Evolutionary conservation across 2,113 vertebrate genomes (phyloP).

Genomic region (Struthio camelus): DNA sequence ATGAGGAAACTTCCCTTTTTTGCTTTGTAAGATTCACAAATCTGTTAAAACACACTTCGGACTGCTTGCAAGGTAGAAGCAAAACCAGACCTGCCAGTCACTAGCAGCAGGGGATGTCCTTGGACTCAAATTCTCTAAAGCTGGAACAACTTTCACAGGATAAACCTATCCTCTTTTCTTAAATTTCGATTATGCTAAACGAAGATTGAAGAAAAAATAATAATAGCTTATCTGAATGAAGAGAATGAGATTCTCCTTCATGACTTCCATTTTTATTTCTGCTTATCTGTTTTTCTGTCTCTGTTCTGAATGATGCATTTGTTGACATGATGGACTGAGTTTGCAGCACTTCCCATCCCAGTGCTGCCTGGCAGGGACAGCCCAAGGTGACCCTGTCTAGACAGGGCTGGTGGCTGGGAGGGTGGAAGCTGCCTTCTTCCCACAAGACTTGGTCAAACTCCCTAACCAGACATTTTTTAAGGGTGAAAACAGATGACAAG

Average conservation of each 20-base stretch:
- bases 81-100: background rate
- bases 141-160: background rate
- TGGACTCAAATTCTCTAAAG: background rate
- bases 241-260: background rate
- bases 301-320: background rate
- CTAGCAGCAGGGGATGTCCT: background rate
- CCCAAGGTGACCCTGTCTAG: slow-evolving; percentile 17
- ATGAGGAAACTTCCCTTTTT: background rate
- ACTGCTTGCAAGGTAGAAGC: background rate
- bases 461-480: slow-evolving; percentile 6
- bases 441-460: background rate
- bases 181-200: background rate
- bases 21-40: background rate
- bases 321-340: background rate
- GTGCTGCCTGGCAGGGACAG: background rate
- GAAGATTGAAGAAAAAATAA: background rate
- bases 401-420: background rate
- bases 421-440: background rate
- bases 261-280: background rate
- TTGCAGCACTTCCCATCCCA: background rate
- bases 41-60: background rate
- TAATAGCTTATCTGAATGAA: background rate
- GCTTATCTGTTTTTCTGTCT: background rate
- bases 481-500: slow-evolving; percentile 27
- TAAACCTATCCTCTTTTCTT: background rate